These are phyloP conservation scores for Fregetta grallaria DNA, from an alignment of 2,113 vertebrate species.

Conservation along the genomic window DNA sequence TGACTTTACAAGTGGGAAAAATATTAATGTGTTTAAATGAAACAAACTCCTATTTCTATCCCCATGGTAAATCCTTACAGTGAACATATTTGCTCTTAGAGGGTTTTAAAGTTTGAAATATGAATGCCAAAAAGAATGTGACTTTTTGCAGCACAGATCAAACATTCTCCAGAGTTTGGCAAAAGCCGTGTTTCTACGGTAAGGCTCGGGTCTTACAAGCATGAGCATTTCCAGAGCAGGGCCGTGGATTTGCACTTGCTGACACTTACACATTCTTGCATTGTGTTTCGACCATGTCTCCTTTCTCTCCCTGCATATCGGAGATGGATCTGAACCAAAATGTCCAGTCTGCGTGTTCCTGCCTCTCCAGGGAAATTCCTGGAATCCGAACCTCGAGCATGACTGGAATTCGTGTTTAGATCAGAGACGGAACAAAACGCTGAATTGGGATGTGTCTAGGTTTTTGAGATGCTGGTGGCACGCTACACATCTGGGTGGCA, in stretches of 20 bases:
- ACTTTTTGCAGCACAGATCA: conserved; percentile 48
- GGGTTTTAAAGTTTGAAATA: conserved; percentile 58
- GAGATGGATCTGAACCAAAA: conserved; percentile 52
- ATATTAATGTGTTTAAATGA: conserved; percentile 63
- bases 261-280: conserved; percentile 61
- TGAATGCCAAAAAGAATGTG: conserved; percentile 63
- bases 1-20: conserved; percentile 65
- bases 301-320: neutral
- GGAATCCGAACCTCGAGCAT: conserved; percentile 3
- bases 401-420: conserved; percentile 39
- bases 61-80: conserved; percentile 39
- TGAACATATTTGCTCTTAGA: conserved; percentile 40
- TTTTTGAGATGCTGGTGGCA: neutral
- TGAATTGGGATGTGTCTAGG: neutral
- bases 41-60: conserved; percentile 56
- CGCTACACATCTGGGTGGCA: accelerated
- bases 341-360: conserved; percentile 19
- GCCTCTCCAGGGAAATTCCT: conserved; percentile 7
- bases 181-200: neutral
- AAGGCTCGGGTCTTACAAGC: neutral
- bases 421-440: neutral
- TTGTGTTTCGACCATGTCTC: conserved; percentile 39
- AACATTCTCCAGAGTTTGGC: conserved; percentile 59
- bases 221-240: conserved; percentile 60
- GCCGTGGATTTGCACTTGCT: conserved; percentile 41